These are phyloP conservation scores for Hypomecis punctinalis DNA, from an alignment of 2,888 invertebrate genomes.

Conservation along the genomic window DNA sequence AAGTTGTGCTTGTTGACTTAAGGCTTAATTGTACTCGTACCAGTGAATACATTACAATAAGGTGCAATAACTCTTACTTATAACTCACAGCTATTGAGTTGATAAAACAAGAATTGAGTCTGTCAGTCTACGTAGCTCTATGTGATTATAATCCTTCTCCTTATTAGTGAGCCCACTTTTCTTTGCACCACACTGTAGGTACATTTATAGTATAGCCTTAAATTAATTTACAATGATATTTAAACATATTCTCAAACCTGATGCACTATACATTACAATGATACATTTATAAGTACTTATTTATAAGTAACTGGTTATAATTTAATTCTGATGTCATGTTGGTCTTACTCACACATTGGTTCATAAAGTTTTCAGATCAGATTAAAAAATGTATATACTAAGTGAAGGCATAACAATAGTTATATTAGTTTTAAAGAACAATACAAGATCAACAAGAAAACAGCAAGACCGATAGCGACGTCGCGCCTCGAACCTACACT, in stretches of 20 bases:
- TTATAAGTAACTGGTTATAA: slow-evolving; percentile 4
- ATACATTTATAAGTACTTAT: not conserved
- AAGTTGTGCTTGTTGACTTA: slow-evolving; percentile 34
- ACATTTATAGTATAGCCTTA: slow-evolving; percentile 4
- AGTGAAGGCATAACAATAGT: slow-evolving; percentile 69
- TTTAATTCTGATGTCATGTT: slow-evolving; percentile 14
- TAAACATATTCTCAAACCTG: not conserved
- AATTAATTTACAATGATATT: slow-evolving; percentile 6
- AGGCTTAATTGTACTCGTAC: slow-evolving; percentile 18
- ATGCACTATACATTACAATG: slow-evolving; percentile 1
- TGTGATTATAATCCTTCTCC: not conserved
- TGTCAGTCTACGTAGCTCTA: not conserved
- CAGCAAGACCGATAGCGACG: slow-evolving; percentile 44
- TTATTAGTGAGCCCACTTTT: not conserved
- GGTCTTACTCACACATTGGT: slow-evolving; percentile 45
- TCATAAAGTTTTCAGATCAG: slow-evolving; percentile 52
- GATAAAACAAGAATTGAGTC: not conserved
- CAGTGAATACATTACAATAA: slow-evolving; percentile 7
- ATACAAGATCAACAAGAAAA: slow-evolving; percentile 70
- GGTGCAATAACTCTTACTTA: not conserved
- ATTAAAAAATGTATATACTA: slow-evolving; percentile 46
- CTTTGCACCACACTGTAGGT: slow-evolving; percentile 5
- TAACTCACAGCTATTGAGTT: not conserved
- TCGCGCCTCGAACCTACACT: slow-evolving; percentile 31
- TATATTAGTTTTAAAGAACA: slow-evolving; percentile 62